Conservation (phyloP, 1,140 invertebrate species). For the Pachyrhynchus sulphureomaculatus region DNA sequence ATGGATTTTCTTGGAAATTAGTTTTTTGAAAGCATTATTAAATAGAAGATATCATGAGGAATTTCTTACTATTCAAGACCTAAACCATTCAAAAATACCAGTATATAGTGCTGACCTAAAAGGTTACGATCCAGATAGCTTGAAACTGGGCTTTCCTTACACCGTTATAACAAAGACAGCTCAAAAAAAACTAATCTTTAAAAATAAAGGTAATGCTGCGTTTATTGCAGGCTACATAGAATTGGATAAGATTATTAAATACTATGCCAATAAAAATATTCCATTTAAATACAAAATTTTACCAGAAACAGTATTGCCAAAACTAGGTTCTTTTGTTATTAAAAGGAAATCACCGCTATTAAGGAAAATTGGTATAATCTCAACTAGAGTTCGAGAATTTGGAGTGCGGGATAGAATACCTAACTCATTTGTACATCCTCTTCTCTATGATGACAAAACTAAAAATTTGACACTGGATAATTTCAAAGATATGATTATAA, state of each 20-base stretch:
- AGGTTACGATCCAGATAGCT: not conserved
- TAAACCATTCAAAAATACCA: not conserved
- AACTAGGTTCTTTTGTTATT: not conserved
- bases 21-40: not conserved
- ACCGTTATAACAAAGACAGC: not conserved
- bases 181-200: not conserved
- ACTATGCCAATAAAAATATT: not conserved
- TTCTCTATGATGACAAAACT: not conserved
- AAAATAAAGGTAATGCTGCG: not conserved
- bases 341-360: not conserved
- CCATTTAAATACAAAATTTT: not conserved
- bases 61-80: not conserved
- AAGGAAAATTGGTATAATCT: not conserved
- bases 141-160: not conserved
- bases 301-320: not conserved
- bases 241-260: not conserved
- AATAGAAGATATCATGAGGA: not conserved
- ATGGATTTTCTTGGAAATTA: not conserved
- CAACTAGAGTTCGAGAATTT: not conserved
- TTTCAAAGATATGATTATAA: not conserved
- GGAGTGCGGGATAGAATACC: not conserved
- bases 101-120: not conserved
- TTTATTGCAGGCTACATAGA: not conserved
- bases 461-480: not conserved
- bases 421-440: not conserved